Conservation (phyloP, 2,888 invertebrate genomes). For the Eupithecia vulgata region DNA sequence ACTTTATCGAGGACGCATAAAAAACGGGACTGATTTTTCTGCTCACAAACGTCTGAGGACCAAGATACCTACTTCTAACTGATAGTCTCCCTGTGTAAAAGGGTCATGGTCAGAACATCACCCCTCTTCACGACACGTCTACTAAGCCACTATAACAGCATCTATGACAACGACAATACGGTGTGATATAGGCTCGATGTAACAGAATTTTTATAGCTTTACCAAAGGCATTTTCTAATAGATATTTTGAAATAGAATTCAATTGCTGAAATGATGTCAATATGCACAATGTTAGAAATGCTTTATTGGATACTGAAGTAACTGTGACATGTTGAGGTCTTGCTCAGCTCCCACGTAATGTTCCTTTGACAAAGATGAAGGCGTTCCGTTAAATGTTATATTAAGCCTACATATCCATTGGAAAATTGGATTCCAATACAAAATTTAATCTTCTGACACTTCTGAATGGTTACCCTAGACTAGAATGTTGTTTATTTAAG, state of each 20-base stretch:
- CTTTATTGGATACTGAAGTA: conserved; percentile 4
- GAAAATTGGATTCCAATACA: background rate
- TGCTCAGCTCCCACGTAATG: background rate
- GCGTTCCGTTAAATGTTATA: background rate
- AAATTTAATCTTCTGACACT: background rate
- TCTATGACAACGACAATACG: conserved; percentile 29
- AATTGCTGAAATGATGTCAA: conserved; percentile 15
- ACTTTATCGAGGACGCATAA: too few relatives aligned
- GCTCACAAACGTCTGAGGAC: background rate
- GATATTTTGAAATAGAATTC: conserved; percentile 24
- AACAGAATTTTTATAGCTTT: conserved; percentile 29
- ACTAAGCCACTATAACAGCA: conserved; percentile 21
- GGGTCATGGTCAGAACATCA: background rate
- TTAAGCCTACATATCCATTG: background rate
- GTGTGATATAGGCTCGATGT: conserved; percentile 23
- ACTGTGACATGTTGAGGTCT: background rate
- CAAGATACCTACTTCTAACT: background rate
- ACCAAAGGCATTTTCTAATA: conserved; percentile 18
- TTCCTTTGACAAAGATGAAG: background rate
- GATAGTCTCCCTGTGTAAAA: background rate
- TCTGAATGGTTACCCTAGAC: background rate
- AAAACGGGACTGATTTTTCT: background rate
- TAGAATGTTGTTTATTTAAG: background rate
- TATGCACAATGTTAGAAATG: conserved; percentile 16
- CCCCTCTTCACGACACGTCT: conserved; percentile 16